These are phyloP conservation scores for Biston stratarius DNA, from an alignment of 2,888 invertebrate genomes.

Conservation along the genomic window DNA sequence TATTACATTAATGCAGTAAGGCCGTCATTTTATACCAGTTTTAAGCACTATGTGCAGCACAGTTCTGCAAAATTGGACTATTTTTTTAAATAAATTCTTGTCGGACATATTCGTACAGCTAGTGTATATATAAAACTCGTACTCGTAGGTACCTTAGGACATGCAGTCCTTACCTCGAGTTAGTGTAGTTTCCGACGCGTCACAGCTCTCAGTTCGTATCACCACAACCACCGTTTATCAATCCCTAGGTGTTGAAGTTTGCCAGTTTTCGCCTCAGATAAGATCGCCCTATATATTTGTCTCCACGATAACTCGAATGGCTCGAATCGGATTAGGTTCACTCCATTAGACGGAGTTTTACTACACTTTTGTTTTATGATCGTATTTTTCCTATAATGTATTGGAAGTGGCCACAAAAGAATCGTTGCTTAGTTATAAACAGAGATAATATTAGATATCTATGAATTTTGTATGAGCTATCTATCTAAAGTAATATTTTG, in stretches of 20 bases:
- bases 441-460: conserved; percentile 48
- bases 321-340: conserved; percentile 71
- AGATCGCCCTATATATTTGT: conserved; percentile 72
- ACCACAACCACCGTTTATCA: conserved; percentile 19
- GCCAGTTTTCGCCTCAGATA: conserved; percentile 62
- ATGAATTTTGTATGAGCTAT: conserved; percentile 33
- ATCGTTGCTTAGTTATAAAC: conserved; percentile 52
- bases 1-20: too few species aligned
- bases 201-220: conserved; percentile 1
- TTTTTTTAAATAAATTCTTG: too few species aligned
- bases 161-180: too few species aligned
- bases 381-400: conserved; percentile 75
- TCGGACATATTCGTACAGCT: too few species aligned
- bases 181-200: background rate
- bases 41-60: too few species aligned
- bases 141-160: too few species aligned
- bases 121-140: too few species aligned
- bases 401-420: conserved; percentile 69
- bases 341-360: conserved; percentile 76
- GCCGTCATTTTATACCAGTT: too few species aligned
- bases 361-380: conserved; percentile 79
- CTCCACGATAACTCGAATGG: conserved; percentile 68
- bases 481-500: conserved; percentile 12
- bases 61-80: too few species aligned
- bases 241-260: conserved; percentile 44